These are phyloP conservation scores for Philopotamus ludificatus DNA, from an alignment of 1,140 invertebrate species.

Conservation along the genomic window DNA sequence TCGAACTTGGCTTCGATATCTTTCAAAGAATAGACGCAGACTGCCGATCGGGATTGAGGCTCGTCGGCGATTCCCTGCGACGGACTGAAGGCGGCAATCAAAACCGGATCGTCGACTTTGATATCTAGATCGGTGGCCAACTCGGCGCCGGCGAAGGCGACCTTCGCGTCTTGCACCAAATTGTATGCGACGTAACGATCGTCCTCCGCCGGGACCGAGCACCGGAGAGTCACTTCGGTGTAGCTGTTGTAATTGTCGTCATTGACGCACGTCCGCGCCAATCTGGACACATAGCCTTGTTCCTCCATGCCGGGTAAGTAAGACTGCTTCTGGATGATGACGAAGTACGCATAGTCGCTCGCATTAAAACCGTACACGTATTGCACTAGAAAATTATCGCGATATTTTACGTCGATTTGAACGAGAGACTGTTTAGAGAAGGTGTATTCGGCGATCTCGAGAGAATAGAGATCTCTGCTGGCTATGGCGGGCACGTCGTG, in stretches of 20 bases:
- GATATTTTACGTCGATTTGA: constrained; percentile 91
- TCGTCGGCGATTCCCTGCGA: constrained; percentile 80
- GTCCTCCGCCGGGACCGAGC: constrained; percentile 58
- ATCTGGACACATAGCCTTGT: constrained; percentile 82
- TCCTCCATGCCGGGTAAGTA: constrained; percentile 85
- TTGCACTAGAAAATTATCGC: constrained; percentile 91
- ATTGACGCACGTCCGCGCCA: constrained; percentile 89
- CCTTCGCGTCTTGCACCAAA: constrained; percentile 86
- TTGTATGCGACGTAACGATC: constrained; percentile 70
- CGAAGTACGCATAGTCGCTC: constrained; percentile 92
- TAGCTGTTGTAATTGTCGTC: constrained; percentile 95
- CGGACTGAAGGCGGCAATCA: constrained; percentile 83
- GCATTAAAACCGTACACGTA: constrained; percentile 96
- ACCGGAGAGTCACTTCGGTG: constrained; percentile 90
- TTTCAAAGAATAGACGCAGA: constrained; percentile 82
- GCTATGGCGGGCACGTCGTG: constrained; percentile 92
- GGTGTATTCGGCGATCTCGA: constrained; percentile 78
- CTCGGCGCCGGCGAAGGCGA: constrained; percentile 76
- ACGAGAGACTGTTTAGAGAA: constrained; percentile 85
- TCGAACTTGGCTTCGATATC: constrained; percentile 92
- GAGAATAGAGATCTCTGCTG: constrained; percentile 74
- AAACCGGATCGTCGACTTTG: constrained; percentile 70
- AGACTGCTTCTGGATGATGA: constrained; percentile 90
- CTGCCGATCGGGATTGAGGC: constrained; percentile 72
- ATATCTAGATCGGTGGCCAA: constrained; percentile 79